Base-by-base conservation (phyloP, 2,797 vertebrate species). In the Hipposideros larvatus region DNA sequence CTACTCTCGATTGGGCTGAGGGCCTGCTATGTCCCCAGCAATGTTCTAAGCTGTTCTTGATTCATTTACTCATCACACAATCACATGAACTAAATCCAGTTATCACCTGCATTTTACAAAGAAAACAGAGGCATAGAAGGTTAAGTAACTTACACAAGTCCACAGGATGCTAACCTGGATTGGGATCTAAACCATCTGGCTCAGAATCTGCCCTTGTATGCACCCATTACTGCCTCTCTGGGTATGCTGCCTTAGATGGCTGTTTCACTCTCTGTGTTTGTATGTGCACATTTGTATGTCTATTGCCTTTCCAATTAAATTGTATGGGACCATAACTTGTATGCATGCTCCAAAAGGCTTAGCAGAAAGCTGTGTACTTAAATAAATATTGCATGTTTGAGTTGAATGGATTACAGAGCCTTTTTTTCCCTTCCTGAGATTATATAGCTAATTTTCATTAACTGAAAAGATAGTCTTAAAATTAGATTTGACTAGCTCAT, bases 381-480 rank as follows among this genome's bases (percentile, higher is more conserved):
- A 37, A 37, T 26, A 51, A 66, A 21, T 0, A 1, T 51, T 34
- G 31, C 59, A 15, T n/a, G 7, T n/a, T 34, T 55, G 6, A 66
- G 8, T 18, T 80, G 19, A 79, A 41, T 11, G 22, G 19, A 14
- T 51, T 48, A 43, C 4, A 15, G 48, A 11, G 8, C 0, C 19
- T 24, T 46, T 74, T 63, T 24, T 70, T n/a, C 48, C 15, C 13
- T 87, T 95, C 22, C 82, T 66, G 63, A 91, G 63, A 85, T 74
- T n/a, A 88, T 55, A 15, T 2, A 65, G 43, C 41, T 90, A 19
- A 31, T 93, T 87, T 96, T 94, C 31, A 66, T 68, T 83, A 51
- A 34, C 22, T 71, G 74, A 16, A 28, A 91, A 66, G 55, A n/a
- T 10, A 90, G 16, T n/a, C 24, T 91, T 31, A 65, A 84, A 41